Evolutionary conservation across 92 coral and sea anemone genomes (phyloP), one percentile per base, ranked within the genome.

Genomic region (Parazoanthus atlanticus): DNA sequence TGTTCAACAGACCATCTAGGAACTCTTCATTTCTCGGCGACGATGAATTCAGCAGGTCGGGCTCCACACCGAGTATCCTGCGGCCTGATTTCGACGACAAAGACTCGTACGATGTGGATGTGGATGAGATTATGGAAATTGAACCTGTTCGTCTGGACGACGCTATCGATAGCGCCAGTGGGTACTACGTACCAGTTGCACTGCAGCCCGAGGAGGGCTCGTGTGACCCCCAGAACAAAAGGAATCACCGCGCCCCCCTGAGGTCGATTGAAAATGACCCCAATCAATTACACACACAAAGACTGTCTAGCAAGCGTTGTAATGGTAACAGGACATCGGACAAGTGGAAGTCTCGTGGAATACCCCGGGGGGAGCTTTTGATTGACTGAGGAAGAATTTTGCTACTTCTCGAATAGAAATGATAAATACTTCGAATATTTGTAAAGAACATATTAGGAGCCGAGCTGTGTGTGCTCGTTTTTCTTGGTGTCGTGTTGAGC

Each of bases 1-100:
- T 95, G 84, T 70, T 95, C 13, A 95, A 95, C 85, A 93, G 92
- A 32, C 96, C 92, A 11, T 88, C 92, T 8, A 93, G 90, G 9
- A 89, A 95, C 74, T 91, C 98, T 17, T 95, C 98, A 23, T 95
- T 93, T 83, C 88, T 93, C 25, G 92, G 92, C 47, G 89, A 88
- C 74, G 96, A 93, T 15, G 95, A 92, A 41, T 86, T 90, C 84
- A 69, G 92, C 12, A 79, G 98, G n/a, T 91, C 91, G 0, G 94
- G 95, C 23, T 95, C 98, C 36, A 95, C 98, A 0, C 98, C 98
- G 25, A 95, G 98, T 40, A 93, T 95, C 74, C 89, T 95, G 49
- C 92, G 94, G 54, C 78, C 78, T 43, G 90, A 89, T 21, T 41
- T 49, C 32, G 90, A 90, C 41, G 88, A 91, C n/a, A 86, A 81